Conservation (phyloP, 2,888 invertebrate species). For the Endotricha flammealis region DNA sequence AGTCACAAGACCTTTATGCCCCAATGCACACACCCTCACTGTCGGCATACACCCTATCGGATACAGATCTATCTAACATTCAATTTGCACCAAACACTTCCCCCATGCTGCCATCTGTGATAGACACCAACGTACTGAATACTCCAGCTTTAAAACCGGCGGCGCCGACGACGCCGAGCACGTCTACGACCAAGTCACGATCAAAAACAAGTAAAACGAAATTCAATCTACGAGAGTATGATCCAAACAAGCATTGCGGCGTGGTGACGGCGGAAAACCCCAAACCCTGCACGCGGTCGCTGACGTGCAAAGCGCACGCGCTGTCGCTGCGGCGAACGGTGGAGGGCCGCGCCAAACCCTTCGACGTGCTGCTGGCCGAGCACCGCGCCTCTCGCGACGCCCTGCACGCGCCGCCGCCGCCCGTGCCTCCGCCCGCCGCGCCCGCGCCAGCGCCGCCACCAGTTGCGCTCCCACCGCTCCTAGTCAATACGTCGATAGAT, state of each 20-base stretch:
- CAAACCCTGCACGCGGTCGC: slow-evolving; percentile 87
- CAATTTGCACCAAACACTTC: slow-evolving; percentile 59
- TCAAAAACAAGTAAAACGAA: slow-evolving; percentile 62
- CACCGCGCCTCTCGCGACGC: slow-evolving; percentile 82
- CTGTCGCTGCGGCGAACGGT: slow-evolving; percentile 84
- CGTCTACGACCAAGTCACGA: slow-evolving; percentile 45
- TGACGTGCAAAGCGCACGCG: slow-evolving; percentile 85
- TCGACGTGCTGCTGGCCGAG: slow-evolving; percentile 86
- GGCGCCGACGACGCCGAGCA: slow-evolving; percentile 32
- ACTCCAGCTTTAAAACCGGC: slow-evolving; percentile 40
- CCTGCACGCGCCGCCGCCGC: slow-evolving; percentile 8
- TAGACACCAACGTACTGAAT: slow-evolving; percentile 35
- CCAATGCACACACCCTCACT: slow-evolving; percentile 43
- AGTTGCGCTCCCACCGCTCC: slow-evolving; percentile 43
- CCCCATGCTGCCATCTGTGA: slow-evolving; percentile 45
- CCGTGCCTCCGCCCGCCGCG: slow-evolving; percentile 13
- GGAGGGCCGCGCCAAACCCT: slow-evolving; percentile 83
- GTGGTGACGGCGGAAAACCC: slow-evolving; percentile 82
- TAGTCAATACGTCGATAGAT: slow-evolving; percentile 57
- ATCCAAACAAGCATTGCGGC: slow-evolving; percentile 91
- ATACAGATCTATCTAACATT: slow-evolving; percentile 50
- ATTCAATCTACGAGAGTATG: slow-evolving; percentile 82
- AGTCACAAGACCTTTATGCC: slow-evolving; percentile 52
- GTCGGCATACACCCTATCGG: slow-evolving; percentile 47
- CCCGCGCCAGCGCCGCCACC: neutral